Evolutionary conservation across 2,113 vertebrate genomes (phyloP), one percentile per base, ranked within the genome.

Genomic region (Phrynocephalus versicolor): DNA sequence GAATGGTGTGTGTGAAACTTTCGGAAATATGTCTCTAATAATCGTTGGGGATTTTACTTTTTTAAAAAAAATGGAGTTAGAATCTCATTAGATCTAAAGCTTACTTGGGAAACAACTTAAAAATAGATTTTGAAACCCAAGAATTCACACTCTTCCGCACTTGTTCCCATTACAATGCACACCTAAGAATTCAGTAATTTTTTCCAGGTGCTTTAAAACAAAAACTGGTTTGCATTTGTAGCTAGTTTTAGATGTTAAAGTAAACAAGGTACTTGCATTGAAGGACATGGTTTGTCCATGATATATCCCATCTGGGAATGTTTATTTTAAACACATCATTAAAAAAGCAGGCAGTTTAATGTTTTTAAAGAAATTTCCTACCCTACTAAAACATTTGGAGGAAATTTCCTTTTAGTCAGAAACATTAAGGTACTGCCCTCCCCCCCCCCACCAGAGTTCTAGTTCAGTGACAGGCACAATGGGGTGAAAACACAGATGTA

Each of bases 91-190:
- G 94, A 90, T 82, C 41, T 92, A 92, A 95, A 93, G 21, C 93
- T 92, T 89, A 69, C 5, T 90, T 87, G 83, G 80, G 73, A 89
- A 93, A 51, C 86, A 93, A 92, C 87, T 92, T 88, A 84, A 93
- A 94, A 93, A 91, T 88, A 95, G 93, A 92, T 93, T 91, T 51
- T 91, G 92, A 92, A 95, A 93, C 90, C 83, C 85, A 94, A 94
- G 91, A 86, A 91, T 93, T 94, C 80, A 84, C 86, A 89, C 87
- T 93, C 82, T 85, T 90, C 30, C 1, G 70, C 86, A 51, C 92
- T 94, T 93, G 86, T 60, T 93, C 10, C 79, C 85, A 88, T 91
- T 92, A 91, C 73, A 91, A 88, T 93, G 41, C 60, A 87, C 81
- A 83, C 88, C 87, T 91, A 91, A 92, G 87, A 75, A 89, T 91